Evolutionary conservation across 2,888 invertebrate genomes (phyloP), one percentile per base, ranked within the genome.

Genomic region (Myopa tessellatipennis): DNA sequence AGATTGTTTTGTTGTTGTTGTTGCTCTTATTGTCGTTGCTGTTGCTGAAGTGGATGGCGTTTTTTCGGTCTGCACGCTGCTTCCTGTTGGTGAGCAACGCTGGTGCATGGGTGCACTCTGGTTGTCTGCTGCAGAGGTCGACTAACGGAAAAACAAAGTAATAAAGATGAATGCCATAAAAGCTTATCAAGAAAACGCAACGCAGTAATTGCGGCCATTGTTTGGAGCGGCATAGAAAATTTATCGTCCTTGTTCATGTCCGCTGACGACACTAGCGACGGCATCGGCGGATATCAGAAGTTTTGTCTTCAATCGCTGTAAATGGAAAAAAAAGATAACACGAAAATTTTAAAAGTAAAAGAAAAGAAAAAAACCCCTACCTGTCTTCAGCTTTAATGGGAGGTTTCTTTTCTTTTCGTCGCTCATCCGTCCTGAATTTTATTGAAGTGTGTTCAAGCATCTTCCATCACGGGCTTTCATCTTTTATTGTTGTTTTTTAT

Each of bases 191-290:
- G 55, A 63, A 60, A 40, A 68, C 60, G 69, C 73, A 77, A 38
- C 45, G 52, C 6, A 45, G 63, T 68, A 77, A 77, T 77, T 77
- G 77, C 60, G 71, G 63, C 73, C 72, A 77, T 77, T 77, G 75
- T 65, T 34, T 65, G 38, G 36, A 65, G 38, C 38, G 34, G 4
- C 65, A 65, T 65, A 65, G 65, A 65, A 65, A 65, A 65, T 65
- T 65, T 65, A 65, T 65, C 65, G 65, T 38, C 34, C 65, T 65
- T 38, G 65, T 65, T 65, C 12, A 34, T 14, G 55, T 55, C 55
- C 55, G 16, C 55, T 16, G 55, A 55, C 55, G 55, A 55, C n/a
- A 6, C 16, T 1, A n/a, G 55, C 55, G 63, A 63, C n/a, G 6
- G 10, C 63, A 26, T 5, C 63, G 26, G 63, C 63, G 63, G 63